These are phyloP conservation scores for Lagorchestes hirsutus DNA, from an alignment of 2,797 vertebrate genomes.

Conservation along the genomic window DNA sequence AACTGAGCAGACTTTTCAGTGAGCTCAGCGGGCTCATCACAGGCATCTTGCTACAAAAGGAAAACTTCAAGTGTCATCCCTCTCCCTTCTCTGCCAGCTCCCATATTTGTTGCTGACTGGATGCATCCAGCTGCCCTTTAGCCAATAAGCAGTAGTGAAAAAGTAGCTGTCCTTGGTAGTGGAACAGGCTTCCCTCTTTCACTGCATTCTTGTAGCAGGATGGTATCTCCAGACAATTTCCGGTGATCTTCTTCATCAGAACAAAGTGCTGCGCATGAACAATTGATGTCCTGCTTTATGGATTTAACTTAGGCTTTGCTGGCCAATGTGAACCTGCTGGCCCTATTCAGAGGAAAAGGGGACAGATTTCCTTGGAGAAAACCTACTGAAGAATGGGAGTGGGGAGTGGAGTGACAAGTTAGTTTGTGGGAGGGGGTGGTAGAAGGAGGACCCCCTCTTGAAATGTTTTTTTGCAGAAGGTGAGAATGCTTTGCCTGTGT, in stretches of 20 bases:
- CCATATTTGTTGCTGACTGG: neutral
- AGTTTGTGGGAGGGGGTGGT: neutral
- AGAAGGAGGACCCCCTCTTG: neutral
- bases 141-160: neutral
- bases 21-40: neutral
- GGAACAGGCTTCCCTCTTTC: neutral
- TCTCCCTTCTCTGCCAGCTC: neutral
- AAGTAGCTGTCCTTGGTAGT: constrained; percentile 3
- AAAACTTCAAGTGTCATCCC: neutral
- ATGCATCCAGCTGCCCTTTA: neutral
- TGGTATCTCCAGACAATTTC: neutral
- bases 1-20: neutral
- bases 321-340: neutral
- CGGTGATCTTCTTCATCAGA: neutral
- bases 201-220: neutral
- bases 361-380: neutral
- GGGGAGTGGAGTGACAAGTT: neutral
- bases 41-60: neutral
- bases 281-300: neutral
- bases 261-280: neutral
- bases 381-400: neutral
- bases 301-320: neutral
- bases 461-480: neutral
- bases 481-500: neutral
- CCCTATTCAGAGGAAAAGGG: neutral